phyloP scores from a whole-genome alignment of 1,140 invertebrate genomes.

The Meloidogyne hapla region DNA sequence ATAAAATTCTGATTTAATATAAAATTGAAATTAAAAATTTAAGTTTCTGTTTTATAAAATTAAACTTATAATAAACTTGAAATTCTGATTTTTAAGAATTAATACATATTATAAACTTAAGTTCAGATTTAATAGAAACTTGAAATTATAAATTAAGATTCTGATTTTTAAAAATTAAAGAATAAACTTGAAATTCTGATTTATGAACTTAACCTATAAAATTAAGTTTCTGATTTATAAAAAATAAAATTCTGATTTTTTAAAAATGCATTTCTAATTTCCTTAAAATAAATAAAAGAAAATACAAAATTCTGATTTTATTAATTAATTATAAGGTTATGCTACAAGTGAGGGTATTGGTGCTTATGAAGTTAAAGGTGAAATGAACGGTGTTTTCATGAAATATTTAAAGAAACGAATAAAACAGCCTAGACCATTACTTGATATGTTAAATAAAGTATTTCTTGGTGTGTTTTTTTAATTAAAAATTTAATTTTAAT shows the following conservation, averaged over 20 bases:
- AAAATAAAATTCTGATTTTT: neutral
- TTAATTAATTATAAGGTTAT: conserved; percentile 13
- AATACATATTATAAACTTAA: neutral
- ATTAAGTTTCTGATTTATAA: neutral
- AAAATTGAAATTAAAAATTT: conserved; percentile 26
- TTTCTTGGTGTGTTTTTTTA: conserved; percentile 50
- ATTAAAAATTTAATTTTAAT: conserved; percentile 32
- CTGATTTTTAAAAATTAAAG: neutral
- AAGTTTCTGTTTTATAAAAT: conserved; percentile 22
- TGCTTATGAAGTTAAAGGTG: conserved; percentile 61
- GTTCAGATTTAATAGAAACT: neutral
- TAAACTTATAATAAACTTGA: neutral
- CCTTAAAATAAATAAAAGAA: conserved; percentile 36
- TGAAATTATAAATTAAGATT: neutral
- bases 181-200: too few relatives aligned
- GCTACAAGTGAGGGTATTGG: conserved; percentile 62
- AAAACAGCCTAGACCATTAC: conserved; percentile 41
- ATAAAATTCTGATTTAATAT: neutral
- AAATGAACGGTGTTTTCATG: conserved; percentile 64
- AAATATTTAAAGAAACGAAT: conserved; percentile 63
- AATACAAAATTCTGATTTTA: conserved; percentile 6
- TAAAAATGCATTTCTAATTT: neutral
- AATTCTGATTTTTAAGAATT: neutral
- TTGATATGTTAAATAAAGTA: conserved; percentile 59
- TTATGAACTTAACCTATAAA: neutral